These are phyloP conservation scores for Torymus auratus DNA, from an alignment of 2,888 invertebrate genomes.

Conservation along the genomic window DNA sequence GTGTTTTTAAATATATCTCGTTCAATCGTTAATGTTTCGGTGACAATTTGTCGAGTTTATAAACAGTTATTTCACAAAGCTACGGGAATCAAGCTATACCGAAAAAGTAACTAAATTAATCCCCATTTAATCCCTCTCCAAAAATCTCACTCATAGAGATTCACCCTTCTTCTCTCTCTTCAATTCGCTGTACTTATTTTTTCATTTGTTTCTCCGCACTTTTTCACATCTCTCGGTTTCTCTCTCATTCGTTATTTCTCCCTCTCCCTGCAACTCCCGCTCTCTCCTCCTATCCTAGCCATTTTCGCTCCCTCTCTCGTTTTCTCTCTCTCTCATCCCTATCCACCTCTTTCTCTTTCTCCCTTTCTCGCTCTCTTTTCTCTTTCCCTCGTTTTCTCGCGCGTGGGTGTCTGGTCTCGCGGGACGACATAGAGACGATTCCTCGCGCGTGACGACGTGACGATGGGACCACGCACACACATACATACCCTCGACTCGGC, in stretches of 20 bases:
- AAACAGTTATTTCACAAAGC: too few species aligned
- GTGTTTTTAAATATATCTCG: too few species aligned
- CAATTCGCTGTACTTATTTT: too few species aligned
- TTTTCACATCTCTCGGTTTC: too few species aligned
- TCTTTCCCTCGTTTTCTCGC: conserved; percentile 24
- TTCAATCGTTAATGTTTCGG: too few species aligned
- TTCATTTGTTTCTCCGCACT: too few species aligned
- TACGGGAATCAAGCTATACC: too few species aligned
- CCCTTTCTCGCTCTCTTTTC: conserved; percentile 1
- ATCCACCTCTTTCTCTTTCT: neutral
- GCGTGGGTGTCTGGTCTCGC: conserved; percentile 59
- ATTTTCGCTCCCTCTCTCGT: neutral
- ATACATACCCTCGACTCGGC: conserved; percentile 28
- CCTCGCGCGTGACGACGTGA: conserved; percentile 64
- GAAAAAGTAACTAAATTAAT: conserved; percentile 5
- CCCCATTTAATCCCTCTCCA: neutral
- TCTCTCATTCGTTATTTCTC: too few species aligned
- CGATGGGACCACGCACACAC: conserved; percentile 53
- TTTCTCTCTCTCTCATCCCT: neutral
- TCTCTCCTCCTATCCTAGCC: too few species aligned
- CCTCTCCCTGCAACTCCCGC: too few species aligned
- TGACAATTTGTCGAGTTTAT: too few species aligned
- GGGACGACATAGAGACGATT: conserved; percentile 65
- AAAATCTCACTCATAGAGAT: neutral
- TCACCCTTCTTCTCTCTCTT: neutral